Base-by-base conservation (phyloP, 2,797 vertebrate genomes). In the Meriones psammophilus region DNA sequence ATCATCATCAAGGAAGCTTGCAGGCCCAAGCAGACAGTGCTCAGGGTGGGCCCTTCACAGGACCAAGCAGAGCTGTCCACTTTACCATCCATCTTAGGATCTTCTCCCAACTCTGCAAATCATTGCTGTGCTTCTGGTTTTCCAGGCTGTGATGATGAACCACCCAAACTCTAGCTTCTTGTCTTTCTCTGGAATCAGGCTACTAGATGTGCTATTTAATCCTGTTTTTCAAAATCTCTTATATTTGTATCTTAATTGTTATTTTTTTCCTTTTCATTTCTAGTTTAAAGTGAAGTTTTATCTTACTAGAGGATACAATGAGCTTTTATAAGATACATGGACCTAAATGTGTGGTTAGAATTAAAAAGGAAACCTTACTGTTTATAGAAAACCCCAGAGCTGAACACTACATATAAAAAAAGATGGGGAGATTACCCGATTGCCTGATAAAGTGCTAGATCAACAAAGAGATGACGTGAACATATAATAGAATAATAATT, bases 11-110 rank as follows among this genome's bases (percentile, higher is more conserved):
- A 96, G 86, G 91, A 88, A 94, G 42, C 17, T 9, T 36, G 56
- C 89, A 39, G 22, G 86, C 56, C 46, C 33, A 62, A 84, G n/a
- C 60, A 81, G 58, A 22, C 56, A n/a, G 79, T 60, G 39, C 8
- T 71, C 42, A 74, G 14, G 15, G 10, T 22, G 60, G 56, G 83
- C 87, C 30, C 6, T 7, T 77, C 83, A 56, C 54, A 17, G 1
- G 20, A 73, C 28, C 42, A 86, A 73, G 56, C 22, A 76, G 30
- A 88, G 13, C 10, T 71, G 36, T 92, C 73, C 42, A 42, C 79
- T 3, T 94, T 87, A 92, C 26, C 24, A 80, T 93, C 92, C n/a
- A 94, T 84, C 68, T 28, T 92, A 60, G 87, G 89, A 56, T 85
- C 83, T 94, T 71, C 68, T 80, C 26, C 78, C 69, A 39, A 36